These are phyloP conservation scores for Paramormyrops hopkinsi DNA, from an alignment of 2,797 vertebrate genomes.

Conservation along the genomic window DNA sequence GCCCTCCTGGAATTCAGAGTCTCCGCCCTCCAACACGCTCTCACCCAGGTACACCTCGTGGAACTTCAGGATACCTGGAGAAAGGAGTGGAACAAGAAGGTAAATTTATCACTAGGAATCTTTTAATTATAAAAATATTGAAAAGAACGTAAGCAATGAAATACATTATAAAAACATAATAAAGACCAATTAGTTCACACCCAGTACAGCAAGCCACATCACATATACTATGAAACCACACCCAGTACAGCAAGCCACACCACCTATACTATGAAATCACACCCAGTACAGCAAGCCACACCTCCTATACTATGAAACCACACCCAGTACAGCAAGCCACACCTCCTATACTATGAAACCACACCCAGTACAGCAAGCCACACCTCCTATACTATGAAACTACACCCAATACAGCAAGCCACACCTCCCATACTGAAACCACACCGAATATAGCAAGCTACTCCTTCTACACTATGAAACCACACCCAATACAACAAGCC, in stretches of 20 bases:
- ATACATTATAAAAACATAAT: neutral
- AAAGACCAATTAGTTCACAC: neutral
- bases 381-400: constrained; percentile 18
- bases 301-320: constrained; percentile 29
- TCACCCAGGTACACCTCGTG: constrained; percentile 85
- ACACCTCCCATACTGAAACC: constrained; percentile 42
- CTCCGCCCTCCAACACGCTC: constrained; percentile 56
- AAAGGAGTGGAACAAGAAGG: constrained; percentile 61
- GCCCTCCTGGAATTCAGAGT: constrained; percentile 74
- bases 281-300: neutral
- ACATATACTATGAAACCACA: neutral
- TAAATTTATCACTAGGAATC: constrained; percentile 57
- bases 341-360: neutral
- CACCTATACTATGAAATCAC: constrained; percentile 38
- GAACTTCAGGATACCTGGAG: constrained; percentile 86
- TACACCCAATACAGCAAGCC: constrained; percentile 28
- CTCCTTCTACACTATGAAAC: neutral
- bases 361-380: constrained; percentile 33
- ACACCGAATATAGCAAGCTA: constrained; percentile 23
- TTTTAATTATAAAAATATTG: neutral
- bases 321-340: constrained; percentile 23
- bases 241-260: constrained; percentile 40
- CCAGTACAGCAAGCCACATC: constrained; percentile 20
- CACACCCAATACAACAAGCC: neutral
- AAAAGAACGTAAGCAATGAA: neutral